Base-by-base conservation (phyloP, 64 coral and sea anemone genomes). In the Anthopleura sola region DNA sequence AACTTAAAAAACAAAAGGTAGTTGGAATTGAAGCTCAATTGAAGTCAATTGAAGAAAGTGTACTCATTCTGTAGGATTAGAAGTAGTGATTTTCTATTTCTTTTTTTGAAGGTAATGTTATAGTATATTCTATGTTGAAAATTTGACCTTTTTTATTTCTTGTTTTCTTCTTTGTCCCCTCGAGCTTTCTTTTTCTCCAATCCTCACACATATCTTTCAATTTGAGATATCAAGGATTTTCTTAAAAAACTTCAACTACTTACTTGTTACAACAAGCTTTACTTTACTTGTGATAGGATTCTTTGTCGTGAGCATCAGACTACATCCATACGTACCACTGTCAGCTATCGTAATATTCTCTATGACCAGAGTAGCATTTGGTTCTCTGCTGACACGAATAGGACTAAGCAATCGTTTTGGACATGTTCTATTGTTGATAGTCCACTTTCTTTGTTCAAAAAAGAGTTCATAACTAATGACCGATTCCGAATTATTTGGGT, bases 241-340 rank as follows among this genome's bases (percentile, higher is more conserved):
- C 49, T 51, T 51, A 8, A 44, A 3, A 44, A 44, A 51, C 5
- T 51, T 51, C 12, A 51, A 14, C 49, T 7, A 77, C 74, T 77
- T 33, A 77, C 74, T 40, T 37, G 74, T 77, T 6, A 77, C 74
- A 29, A 34, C 23, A 34, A 77, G 74, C 6, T 77, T 5, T 16
- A 23, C 34, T 77, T 77, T 40, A 40, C 37, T 77, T 39, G 33
- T 77, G 17, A 77, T 77, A 3, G 31, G 37, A 18, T 40, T 18
- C 15, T 6, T 18, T 37, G 33, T 77, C 5, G 74, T 37, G 0
- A 77, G 19, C 0, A 7, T 21, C 74, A 77, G n/a, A 6, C 74
- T 77, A 29, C 74, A 77, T 77, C 74, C 74, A 40, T 77, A 77
- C 6, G 69, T 75, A 75, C 69, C 69, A 29, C 28, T 34, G n/a